phyloP scores from a whole-genome alignment of 2,888 invertebrate species.

The Lingula anatina region DNA sequence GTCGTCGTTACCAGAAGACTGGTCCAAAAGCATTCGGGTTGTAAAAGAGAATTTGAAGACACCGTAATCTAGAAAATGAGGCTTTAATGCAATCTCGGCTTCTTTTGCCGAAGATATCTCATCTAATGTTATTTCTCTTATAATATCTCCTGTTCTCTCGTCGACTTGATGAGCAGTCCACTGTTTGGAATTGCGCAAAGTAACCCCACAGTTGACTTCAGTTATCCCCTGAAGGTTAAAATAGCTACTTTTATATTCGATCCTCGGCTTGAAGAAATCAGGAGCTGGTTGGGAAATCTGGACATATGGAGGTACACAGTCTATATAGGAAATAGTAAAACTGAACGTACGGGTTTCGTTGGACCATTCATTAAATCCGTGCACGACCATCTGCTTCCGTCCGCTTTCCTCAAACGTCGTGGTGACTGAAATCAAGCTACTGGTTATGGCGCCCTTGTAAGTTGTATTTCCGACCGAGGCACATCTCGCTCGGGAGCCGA shows the following conservation, averaged over 20 bases:
- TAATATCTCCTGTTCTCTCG: constrained; percentile 11
- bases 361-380: constrained; percentile 16
- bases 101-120: constrained; percentile 5
- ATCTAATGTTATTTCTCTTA: constrained; percentile 10
- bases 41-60: constrained; percentile 42
- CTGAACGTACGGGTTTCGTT: background rate
- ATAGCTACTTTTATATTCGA: constrained; percentile 9
- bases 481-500: background rate
- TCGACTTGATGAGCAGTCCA: constrained; percentile 29
- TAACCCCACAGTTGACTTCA: constrained; percentile 24
- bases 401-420: constrained; percentile 13
- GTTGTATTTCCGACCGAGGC: background rate
- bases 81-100: constrained; percentile 26
- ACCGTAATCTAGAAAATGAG: constrained; percentile 36
- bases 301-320: constrained; percentile 28
- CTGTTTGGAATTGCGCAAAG: constrained; percentile 27
- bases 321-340: constrained; percentile 21
- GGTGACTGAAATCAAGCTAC: constrained; percentile 3
- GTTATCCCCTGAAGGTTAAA: constrained; percentile 20
- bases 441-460: background rate
- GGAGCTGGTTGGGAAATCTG: constrained; percentile 16
- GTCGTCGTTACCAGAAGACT: constrained; percentile 8
- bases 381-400: constrained; percentile 11
- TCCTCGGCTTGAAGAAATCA: constrained; percentile 9
- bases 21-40: constrained; percentile 29